A percentile compares a stretch with the other conserved stretches of the same genome.
Conservation (phyloP, 2,113 vertebrate genomes). For the Dipodomys spectabilis region DNA sequence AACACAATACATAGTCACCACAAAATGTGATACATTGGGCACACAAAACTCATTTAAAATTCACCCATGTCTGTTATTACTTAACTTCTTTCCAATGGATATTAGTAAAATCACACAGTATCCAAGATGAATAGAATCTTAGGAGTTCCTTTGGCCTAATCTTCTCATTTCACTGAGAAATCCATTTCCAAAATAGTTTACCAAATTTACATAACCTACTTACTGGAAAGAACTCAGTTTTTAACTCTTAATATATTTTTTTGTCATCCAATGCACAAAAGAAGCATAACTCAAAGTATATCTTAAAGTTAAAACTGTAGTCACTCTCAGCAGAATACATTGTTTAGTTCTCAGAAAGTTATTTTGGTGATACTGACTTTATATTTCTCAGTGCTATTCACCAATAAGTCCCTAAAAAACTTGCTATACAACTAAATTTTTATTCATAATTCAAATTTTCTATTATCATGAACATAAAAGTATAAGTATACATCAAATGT, state of each 20-base stretch:
- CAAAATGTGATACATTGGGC: neutral
- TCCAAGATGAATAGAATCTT: neutral
- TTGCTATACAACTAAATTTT: neutral
- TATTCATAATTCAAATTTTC: constrained; percentile 30
- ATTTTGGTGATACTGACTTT: neutral
- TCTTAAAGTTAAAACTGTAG: neutral
- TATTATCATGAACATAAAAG: constrained; percentile 28
- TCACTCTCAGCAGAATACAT: neutral
- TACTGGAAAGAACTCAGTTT: neutral
- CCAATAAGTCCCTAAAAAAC: constrained; percentile 1
- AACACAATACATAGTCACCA: neutral
- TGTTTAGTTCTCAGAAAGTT: neutral
- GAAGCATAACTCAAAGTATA: neutral
- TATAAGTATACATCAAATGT: constrained; percentile 31
- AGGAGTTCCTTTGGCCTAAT: neutral
- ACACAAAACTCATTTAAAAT: neutral
- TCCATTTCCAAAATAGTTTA: neutral
- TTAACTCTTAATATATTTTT: neutral
- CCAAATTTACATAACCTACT: neutral
- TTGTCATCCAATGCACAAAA: neutral
- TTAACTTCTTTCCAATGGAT: neutral
- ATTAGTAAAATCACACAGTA: neutral
- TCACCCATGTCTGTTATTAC: neutral
- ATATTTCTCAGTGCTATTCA: neutral
- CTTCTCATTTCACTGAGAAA: neutral